These are phyloP conservation scores for Amia ocellicauda DNA, from an alignment of 2,113 vertebrate species.

Conservation along the genomic window DNA sequence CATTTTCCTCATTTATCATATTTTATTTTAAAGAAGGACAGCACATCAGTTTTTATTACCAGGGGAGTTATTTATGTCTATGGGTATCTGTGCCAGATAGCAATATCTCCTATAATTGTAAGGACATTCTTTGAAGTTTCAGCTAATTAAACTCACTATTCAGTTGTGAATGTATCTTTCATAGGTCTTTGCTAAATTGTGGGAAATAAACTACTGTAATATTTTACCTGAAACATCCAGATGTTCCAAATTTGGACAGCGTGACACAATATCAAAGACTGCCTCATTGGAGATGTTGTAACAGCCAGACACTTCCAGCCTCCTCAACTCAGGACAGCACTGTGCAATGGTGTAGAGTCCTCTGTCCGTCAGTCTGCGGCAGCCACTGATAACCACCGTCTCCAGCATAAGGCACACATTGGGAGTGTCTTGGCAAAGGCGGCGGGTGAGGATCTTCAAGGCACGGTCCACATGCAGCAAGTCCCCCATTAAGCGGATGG, in stretches of 20 bases:
- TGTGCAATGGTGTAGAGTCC: conserved; percentile 90
- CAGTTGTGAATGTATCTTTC: no score
- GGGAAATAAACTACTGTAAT: no score
- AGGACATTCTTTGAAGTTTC: no score
- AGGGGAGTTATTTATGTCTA: no score
- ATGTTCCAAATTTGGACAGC: conserved; percentile 92
- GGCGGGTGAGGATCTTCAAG: conserved; percentile 85
- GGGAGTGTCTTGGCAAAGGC: conserved; percentile 95
- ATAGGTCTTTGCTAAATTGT: no score
- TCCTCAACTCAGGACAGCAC: conserved; percentile 89
- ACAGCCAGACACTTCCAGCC: conserved; percentile 87
- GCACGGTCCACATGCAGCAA: conserved; percentile 89
- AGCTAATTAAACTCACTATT: no score
- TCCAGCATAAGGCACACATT: conserved; percentile 97
- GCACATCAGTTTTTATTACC: no score
- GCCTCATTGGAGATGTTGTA: conserved; percentile 95
- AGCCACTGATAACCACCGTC: conserved; percentile 83
- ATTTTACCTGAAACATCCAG: conserved; percentile 91
- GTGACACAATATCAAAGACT: conserved; percentile 90
- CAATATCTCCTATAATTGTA: no score
- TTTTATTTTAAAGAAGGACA: no score
- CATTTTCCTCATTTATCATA: no score
- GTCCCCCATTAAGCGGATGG: conserved; percentile 84
- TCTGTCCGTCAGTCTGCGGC: conserved; percentile 91
- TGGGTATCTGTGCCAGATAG: no score